phyloP scores from a whole-genome alignment of 2,888 invertebrate genomes.

The Clitarchus hookeri region DNA sequence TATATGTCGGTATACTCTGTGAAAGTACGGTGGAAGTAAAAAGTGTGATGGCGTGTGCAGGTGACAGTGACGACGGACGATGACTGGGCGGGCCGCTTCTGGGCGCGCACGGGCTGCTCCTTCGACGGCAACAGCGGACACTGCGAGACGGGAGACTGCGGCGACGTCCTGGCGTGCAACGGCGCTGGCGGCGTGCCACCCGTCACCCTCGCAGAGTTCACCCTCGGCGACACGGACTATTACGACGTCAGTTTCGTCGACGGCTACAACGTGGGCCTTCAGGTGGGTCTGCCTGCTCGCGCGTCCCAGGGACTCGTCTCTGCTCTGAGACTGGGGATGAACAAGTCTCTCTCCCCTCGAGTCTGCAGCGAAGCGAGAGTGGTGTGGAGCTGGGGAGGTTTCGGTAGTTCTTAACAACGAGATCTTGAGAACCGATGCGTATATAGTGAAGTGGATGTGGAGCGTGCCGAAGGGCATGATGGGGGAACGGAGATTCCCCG shows the following conservation, averaged over 20 bases:
- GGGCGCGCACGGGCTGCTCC: slow-evolving; percentile 40
- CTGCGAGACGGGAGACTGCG: slow-evolving; percentile 55
- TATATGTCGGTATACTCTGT: no score
- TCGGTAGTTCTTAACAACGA: no score
- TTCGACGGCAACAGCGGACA: slow-evolving; percentile 46
- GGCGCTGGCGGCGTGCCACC: slow-evolving; percentile 56
- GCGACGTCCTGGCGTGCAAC: slow-evolving; percentile 52
- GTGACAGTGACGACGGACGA: slow-evolving; percentile 26
- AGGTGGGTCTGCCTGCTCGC: slow-evolving; percentile 42
- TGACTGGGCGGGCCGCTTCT: slow-evolving; percentile 38
- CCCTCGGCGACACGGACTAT: slow-evolving; percentile 54
- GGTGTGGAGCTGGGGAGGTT: no score
- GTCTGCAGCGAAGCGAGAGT: no score
- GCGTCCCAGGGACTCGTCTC: no score
- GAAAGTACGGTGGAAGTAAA: no score
- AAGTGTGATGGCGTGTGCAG: not conserved
- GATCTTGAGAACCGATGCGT: no score
- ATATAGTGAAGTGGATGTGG: no score
- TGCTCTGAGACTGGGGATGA: no score
- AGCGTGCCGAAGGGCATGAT: no score
- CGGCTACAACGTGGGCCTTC: slow-evolving; percentile 55
- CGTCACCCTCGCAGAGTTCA: slow-evolving; percentile 55
- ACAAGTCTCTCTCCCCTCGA: no score
- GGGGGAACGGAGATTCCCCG: no score
- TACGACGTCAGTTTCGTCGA: slow-evolving; percentile 59